Base-by-base conservation (phyloP, 2,797 vertebrate species). In the Malacoctenus gilli region DNA sequence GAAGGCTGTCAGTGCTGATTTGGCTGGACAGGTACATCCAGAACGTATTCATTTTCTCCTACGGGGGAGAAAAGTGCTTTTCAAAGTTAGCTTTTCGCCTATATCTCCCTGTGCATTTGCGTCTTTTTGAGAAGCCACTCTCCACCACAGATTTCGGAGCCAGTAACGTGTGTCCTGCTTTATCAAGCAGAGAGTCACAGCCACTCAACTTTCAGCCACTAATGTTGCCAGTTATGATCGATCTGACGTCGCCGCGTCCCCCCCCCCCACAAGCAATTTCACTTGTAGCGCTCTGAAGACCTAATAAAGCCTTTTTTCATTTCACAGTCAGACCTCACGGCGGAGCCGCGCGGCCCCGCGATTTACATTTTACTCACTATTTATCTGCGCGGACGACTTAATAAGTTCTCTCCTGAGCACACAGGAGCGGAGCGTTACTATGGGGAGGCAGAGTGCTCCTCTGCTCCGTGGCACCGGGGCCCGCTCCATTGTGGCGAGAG, bases 401-500 rank as follows among this genome's bases (percentile, higher is more conserved):
- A 87, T 89, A 85, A 85, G 71, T 83, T 83, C 42, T 38, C 59
- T 72, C 69, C 70, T 75, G 71, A 72, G 74, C 77, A 82, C 78
- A 83, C 77, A 82, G 36, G 59, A 83, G 77, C 84, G 80, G 75
- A 79, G 58, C 36, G 86, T 90, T 89, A 81, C 88, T 80, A 90
- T 89, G 84, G 87, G 72, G 85, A 89, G 14, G 38, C 41, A n/a
- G 59, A 73, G 74, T 59, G 84, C 80, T 79, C 52, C 71, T 68
- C 57, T 63, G 63, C 72, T 79, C 73, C 1, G 21, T 61, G 65
- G 68, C 66, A 66, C 78, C 22, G 54, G 61, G 70, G 75, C 70
- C 76, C 60, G 80, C 67, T 85, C 82, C 85, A 87, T 87, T 86
- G 87, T 88, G 84, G 80, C 51, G 57, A 83, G 75, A 83, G 80